A percentile compares a stretch with the other conserved stretches of the same genome.
Conservation (phyloP, 2,797 vertebrate genomes). For the Podarcis siculus region DNA sequence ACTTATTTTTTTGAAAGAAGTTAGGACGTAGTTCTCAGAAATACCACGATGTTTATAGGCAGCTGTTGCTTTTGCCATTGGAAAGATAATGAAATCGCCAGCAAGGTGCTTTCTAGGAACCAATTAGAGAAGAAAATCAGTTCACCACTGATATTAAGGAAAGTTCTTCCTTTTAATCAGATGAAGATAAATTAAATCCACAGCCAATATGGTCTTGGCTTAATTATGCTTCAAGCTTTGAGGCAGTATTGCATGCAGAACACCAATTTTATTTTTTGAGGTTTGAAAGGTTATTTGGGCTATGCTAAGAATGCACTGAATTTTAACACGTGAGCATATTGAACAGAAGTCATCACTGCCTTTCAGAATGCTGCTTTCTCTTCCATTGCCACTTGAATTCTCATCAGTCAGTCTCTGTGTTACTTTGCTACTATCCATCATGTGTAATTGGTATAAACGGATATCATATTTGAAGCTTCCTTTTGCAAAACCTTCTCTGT, state of each 20-base stretch:
- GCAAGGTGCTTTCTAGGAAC: background rate
- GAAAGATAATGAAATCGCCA: background rate
- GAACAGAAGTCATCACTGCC: slow-evolving; percentile 41
- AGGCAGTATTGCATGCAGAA: slow-evolving; percentile 12
- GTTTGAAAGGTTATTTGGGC: slow-evolving; percentile 24
- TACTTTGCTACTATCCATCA: slow-evolving; percentile 32
- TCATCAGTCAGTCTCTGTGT: background rate
- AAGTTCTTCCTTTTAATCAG: background rate
- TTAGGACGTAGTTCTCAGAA: background rate
- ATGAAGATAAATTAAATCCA: background rate
- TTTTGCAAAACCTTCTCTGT: background rate
- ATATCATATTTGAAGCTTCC: background rate
- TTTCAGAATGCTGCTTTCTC: background rate
- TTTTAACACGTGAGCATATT: slow-evolving; percentile 57
- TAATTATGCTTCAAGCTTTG: background rate
- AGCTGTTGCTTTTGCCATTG: background rate
- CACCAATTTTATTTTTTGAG: background rate
- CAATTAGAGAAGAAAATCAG: background rate
- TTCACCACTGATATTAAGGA: background rate
- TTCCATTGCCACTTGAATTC: slow-evolving; percentile 12
- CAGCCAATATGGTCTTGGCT: background rate
- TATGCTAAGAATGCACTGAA: slow-evolving; percentile 2
- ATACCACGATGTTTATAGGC: background rate
- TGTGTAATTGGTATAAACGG: slow-evolving; percentile 28
- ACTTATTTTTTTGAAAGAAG: background rate